Evolutionary conservation across 2,888 invertebrate species (phyloP).

Genomic region (Phrixothrix hirtus): DNA sequence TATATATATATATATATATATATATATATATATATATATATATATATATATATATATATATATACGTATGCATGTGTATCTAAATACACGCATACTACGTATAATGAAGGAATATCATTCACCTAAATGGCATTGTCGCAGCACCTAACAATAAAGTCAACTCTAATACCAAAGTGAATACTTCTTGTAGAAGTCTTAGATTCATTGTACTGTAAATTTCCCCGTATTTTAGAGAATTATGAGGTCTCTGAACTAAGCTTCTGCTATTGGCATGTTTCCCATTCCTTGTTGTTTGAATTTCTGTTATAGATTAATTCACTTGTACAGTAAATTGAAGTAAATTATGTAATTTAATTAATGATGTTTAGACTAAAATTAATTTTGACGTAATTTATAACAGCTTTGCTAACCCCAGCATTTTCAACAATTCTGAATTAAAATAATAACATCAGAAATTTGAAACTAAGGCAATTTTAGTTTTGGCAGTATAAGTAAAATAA

Average conservation of each 20-base stretch:
- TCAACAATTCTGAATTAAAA: too few relatives aligned
- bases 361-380: conserved; percentile 7
- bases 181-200: conserved; percentile 23
- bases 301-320: conserved; percentile 10
- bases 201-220: conserved; percentile 20
- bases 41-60: not conserved
- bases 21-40: not conserved
- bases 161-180: too few relatives aligned
- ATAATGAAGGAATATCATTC: too few relatives aligned
- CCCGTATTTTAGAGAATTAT: conserved; percentile 23
- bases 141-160: too few relatives aligned
- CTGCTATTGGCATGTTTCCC: conserved; percentile 24
- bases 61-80: not conserved
- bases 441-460: too few relatives aligned
- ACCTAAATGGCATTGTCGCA: too few relatives aligned
- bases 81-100: not conserved
- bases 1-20: not conserved
- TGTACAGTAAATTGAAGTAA: conserved; percentile 16
- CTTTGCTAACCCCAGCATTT: too few relatives aligned
- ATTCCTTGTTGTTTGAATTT: conserved; percentile 20
- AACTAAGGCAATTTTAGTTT: too few relatives aligned
- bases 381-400: too few relatives aligned
- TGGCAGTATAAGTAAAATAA: too few relatives aligned
- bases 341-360: conserved; percentile 21
- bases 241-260: conserved; percentile 23